Evolutionary conservation across 2,797 vertebrate genomes (phyloP), one percentile per base, ranked within the genome.

Genomic region (Vespertilio murinus): DNA sequence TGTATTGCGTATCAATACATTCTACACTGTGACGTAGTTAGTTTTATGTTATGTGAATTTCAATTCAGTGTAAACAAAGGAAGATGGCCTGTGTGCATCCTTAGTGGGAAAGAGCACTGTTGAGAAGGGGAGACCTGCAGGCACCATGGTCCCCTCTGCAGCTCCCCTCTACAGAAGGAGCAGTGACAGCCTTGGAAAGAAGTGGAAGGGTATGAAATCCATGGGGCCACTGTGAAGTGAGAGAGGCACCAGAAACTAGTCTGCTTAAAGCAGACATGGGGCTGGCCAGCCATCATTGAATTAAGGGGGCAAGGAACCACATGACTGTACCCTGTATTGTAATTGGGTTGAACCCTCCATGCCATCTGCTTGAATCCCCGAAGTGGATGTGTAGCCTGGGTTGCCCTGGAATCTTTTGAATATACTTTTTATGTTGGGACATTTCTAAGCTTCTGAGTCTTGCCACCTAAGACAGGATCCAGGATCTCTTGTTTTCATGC

Each of bases 111-210:
- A 33, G n/a, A n/a, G 17, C 2, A 11, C 49, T n/a, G 1, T 40
- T 2, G 14, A 38, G 70, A 52, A 23, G 40, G 75, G 33, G n/a
- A 8, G 59, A 28, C 6, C 8, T 0, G 8, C 3, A 17, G 61
- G 40, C 23, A 1, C 69, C 1, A 0, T 8, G 69, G 2, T 7
- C 16, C 3, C 2, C n/a, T 22, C 18, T 23, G 40, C 42, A 45
- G 22, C 10, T 82, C 11, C 0, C 30, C 22, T 70, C 2, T 0
- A 9, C 0, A 20, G 47, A 40, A 65, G 18, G 8, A 61, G 6
- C 13, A 18, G 25, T 45, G 45, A 30, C 3, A 20, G 20, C 25
- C 56, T 28, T 40, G 30, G 33, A 80, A 88, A 71, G 25, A 64
- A 56, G 30, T 28, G 22, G 30, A 23, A 17, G 22, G 3, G 1